phyloP scores from a whole-genome alignment of 2,113 vertebrate species.

The Microcebus lehilahytsara region DNA sequence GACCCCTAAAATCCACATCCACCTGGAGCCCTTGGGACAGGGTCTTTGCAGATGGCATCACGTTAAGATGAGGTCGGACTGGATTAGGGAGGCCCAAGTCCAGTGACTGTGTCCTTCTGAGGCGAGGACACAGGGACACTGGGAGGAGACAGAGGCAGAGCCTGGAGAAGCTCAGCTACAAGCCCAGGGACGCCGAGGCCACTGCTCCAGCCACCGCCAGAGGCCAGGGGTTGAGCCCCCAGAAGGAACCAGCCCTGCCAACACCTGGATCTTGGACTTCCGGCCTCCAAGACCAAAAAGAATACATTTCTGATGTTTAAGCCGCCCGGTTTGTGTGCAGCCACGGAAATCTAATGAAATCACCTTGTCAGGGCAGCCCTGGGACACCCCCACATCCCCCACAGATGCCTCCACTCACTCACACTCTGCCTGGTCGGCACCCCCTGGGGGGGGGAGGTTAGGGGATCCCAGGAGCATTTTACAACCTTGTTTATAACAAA shows the following conservation, averaged over 20 bases:
- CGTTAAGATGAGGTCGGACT: too few species aligned
- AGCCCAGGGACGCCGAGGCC: accelerated
- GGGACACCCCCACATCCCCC: not conserved
- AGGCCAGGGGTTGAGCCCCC: accelerated
- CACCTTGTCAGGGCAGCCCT: not conserved
- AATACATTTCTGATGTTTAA: accelerated
- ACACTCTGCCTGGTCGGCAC: too few species aligned
- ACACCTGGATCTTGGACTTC: not conserved
- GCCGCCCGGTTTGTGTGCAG: not conserved
- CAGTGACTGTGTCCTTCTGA: not conserved
- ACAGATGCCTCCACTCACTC: accelerated
- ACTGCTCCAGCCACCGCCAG: not conserved
- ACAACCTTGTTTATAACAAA: accelerated
- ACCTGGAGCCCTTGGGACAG: not conserved
- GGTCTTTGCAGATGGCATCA: not conserved
- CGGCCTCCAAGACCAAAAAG: not conserved
- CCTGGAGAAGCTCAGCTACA: accelerated
- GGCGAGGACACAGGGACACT: not conserved
- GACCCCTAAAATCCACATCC: not conserved
- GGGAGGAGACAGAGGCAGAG: not conserved
- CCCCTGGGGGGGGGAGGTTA: accelerated
- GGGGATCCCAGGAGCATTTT: too few species aligned
- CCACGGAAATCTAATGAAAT: too few species aligned
- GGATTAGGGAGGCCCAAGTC: not conserved
- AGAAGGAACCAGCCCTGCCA: not conserved